phyloP scores from a whole-genome alignment of 2,888 invertebrate genomes.

The Scotopteryx bipunctaria region DNA sequence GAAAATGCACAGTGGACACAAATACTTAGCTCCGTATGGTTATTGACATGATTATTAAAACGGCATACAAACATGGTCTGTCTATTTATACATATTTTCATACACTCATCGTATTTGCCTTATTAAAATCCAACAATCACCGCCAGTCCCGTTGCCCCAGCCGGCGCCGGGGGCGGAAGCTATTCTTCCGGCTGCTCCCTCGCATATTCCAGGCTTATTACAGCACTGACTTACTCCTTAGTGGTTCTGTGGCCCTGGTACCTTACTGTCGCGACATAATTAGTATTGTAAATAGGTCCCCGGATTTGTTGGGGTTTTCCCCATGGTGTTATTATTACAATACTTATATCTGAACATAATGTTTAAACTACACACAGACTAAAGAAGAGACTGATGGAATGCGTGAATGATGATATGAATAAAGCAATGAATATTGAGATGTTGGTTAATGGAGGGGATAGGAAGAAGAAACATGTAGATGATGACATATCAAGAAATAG shows the following conservation, averaged over 20 bases:
- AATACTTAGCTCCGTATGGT: too few species aligned
- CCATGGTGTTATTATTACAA: background rate
- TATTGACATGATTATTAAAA: too few species aligned
- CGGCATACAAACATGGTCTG: too few species aligned
- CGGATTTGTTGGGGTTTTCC: constrained; percentile 16
- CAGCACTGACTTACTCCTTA: constrained; percentile 38
- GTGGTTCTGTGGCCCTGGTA: constrained; percentile 5
- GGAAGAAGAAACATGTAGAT: too few species aligned
- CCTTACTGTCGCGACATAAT: constrained; percentile 13
- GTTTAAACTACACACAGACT: too few species aligned
- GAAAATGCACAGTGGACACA: too few species aligned
- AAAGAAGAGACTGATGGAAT: too few species aligned
- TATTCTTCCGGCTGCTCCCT: constrained; percentile 63
- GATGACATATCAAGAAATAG: too few species aligned
- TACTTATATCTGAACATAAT: background rate
- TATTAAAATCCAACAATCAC: constrained; percentile 4
- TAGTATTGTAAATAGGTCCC: constrained; percentile 1
- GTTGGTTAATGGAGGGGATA: too few species aligned
- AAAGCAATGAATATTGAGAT: too few species aligned
- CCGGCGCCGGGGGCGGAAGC: constrained; percentile 58
- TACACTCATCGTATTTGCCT: background rate
- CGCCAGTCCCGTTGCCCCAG: constrained; percentile 47
- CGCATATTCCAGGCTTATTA: constrained; percentile 68
- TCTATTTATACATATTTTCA: too few species aligned
- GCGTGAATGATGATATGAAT: too few species aligned